A percentile compares a stretch with the other conserved stretches of the same genome.
phyloP scores from a whole-genome alignment of 2,888 invertebrate species.

The Acanthococcus lagerstroemiae region DNA sequence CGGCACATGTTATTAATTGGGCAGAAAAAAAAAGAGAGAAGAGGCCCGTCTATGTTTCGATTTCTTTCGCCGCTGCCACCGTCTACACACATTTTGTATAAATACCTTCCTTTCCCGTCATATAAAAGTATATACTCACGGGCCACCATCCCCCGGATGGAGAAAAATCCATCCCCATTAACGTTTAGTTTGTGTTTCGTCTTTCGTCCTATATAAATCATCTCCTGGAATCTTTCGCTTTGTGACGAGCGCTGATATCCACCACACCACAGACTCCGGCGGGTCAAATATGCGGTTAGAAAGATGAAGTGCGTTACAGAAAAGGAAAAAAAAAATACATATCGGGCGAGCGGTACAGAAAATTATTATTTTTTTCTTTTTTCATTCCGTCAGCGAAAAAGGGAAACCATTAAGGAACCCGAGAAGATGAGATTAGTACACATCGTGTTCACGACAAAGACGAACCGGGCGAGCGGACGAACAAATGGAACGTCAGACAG shows the following conservation, averaged over 20 bases:
- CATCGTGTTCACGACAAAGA: too few relatives aligned
- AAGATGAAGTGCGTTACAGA: neutral
- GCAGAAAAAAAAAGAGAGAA: constrained; percentile 4
- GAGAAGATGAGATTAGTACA: too few relatives aligned
- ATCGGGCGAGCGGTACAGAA: too few relatives aligned
- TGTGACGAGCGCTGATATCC: neutral
- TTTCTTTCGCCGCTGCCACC: too few relatives aligned
- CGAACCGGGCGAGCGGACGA: too few relatives aligned
- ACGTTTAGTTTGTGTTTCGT: too few relatives aligned
- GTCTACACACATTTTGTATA: too few relatives aligned
- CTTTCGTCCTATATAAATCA: neutral
- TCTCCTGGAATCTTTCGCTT: neutral
- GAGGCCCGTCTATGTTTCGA: too few relatives aligned
- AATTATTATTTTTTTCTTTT: too few relatives aligned
- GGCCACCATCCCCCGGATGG: neutral
- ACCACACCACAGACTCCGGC: neutral
- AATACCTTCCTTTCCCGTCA: neutral
- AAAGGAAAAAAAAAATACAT: neutral
- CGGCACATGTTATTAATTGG: constrained; percentile 24
- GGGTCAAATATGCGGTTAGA: neutral
- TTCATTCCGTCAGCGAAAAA: too few relatives aligned
- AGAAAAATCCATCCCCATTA: neutral
- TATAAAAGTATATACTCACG: neutral
- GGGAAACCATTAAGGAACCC: too few relatives aligned
- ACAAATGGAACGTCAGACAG: too few relatives aligned